Percentiles rank a stretch among this genome's conserved stretches.
phyloP scores from a whole-genome alignment of 2,888 invertebrate species.

The Baccha elongata region DNA sequence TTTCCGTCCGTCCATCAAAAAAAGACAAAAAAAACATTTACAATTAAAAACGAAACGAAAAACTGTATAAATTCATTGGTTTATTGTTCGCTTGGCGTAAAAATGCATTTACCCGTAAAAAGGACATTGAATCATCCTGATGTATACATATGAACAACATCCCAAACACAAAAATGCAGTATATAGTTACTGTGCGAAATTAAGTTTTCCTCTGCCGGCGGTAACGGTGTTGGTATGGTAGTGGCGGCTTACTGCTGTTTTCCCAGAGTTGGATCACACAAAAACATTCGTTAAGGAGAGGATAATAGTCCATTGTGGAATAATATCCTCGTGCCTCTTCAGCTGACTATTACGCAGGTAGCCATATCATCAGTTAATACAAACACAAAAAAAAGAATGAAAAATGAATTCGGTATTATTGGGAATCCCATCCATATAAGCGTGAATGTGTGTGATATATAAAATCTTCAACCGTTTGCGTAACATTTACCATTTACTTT shows the following conservation, averaged over 20 bases:
- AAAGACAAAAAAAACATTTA: not conserved
- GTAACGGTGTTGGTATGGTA: not conserved
- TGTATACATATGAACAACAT: not conserved
- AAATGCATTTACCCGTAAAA: conserved; percentile 53
- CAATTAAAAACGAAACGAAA: conserved; percentile 63
- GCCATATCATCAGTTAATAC: conserved; percentile 15
- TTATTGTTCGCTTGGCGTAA: conserved; percentile 57
- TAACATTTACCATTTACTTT: conserved; percentile 22
- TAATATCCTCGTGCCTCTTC: conserved; percentile 50
- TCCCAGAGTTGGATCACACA: conserved; percentile 11
- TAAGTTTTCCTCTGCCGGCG: conserved; percentile 20
- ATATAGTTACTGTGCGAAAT: conserved; percentile 36
- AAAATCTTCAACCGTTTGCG: conserved; percentile 26
- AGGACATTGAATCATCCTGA: conserved; percentile 34
- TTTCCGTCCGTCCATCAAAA: not conserved
- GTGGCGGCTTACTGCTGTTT: conserved; percentile 8
- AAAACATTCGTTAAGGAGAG: conserved; percentile 31
- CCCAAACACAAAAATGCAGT: conserved; percentile 16
- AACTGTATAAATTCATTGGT: conserved; percentile 43
- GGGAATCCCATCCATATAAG: not conserved
- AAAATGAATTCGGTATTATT: not conserved
- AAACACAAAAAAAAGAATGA: not conserved
- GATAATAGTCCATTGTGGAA: conserved; percentile 43
- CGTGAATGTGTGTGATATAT: not conserved
- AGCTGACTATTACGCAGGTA: conserved; percentile 49